These are phyloP conservation scores for Girardia tigrina DNA, from an alignment of 2,888 invertebrate species.

Conservation along the genomic window DNA sequence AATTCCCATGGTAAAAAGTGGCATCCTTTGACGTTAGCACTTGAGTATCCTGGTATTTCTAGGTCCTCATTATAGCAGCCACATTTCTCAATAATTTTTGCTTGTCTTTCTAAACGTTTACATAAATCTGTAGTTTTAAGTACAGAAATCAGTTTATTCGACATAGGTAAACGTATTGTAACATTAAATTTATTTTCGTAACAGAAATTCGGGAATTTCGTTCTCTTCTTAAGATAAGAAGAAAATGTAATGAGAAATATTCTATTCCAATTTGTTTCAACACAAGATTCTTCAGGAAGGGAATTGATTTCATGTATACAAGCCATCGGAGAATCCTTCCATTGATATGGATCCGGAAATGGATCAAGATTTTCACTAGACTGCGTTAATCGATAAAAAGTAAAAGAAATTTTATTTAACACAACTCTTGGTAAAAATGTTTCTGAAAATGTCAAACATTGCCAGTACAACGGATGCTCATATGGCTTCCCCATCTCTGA, in stretches of 20 bases:
- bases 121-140: background rate
- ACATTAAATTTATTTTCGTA: background rate
- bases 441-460: slow-evolving; percentile 17
- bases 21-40: background rate
- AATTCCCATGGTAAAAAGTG: background rate
- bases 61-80: background rate
- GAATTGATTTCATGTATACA: slow-evolving; percentile 8
- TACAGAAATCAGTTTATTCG: background rate
- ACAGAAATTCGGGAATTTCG: background rate
- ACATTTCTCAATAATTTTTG: background rate
- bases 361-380: background rate
- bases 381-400: background rate
- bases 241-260: background rate
- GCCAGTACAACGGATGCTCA: background rate
- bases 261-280: background rate
- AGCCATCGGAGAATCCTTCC: background rate
- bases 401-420: background rate
- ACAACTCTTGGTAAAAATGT: background rate
- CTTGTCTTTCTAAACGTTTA: background rate
- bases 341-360: slow-evolving; percentile 6
- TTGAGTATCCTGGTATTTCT: background rate
- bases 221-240: background rate
- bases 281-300: background rate
- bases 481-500: background rate
- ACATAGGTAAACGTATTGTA: background rate